These are phyloP conservation scores for Battus philenor DNA, from an alignment of 1,140 invertebrate species.

Conservation along the genomic window DNA sequence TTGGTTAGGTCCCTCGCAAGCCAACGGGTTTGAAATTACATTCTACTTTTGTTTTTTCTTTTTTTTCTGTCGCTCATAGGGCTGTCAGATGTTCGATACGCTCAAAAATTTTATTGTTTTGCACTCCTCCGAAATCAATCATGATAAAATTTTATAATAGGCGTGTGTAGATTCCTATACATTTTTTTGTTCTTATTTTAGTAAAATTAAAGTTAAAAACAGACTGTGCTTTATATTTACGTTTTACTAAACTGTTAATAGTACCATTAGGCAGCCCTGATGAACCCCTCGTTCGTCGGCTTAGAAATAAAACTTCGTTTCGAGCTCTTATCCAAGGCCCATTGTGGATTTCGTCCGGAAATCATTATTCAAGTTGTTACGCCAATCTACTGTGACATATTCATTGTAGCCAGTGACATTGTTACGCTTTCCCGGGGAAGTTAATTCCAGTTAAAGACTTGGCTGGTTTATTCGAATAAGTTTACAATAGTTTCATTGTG, in stretches of 20 bases:
- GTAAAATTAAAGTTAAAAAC: too few species aligned
- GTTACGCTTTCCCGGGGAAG: slow-evolving; percentile 23
- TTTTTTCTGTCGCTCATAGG: slow-evolving; percentile 7
- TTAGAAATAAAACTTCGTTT: slow-evolving; percentile 16
- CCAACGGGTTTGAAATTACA: slow-evolving; percentile 9
- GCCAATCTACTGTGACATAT: slow-evolving; percentile 45
- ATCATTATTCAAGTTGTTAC: slow-evolving; percentile 58
- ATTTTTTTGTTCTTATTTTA: too few species aligned
- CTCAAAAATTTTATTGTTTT: too few species aligned
- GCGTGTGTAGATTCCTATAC: background rate
- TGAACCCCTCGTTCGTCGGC: background rate
- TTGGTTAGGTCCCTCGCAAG: background rate
- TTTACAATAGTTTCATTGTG: slow-evolving; percentile 17
- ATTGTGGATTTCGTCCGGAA: slow-evolving; percentile 36
- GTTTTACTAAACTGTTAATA: too few species aligned
- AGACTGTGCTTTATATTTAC: too few species aligned
- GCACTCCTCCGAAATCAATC: background rate
- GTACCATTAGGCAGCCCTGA: background rate
- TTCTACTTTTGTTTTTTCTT: slow-evolving; percentile 1
- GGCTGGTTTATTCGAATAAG: slow-evolving; percentile 14
- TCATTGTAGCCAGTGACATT: slow-evolving; percentile 43
- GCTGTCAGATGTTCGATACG: background rate
- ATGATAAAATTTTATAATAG: background rate
- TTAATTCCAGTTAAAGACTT: slow-evolving; percentile 26
- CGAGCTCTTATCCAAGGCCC: slow-evolving; percentile 12